Conservation (phyloP, 2,888 invertebrate species). For the Diarsia brunnea region DNA sequence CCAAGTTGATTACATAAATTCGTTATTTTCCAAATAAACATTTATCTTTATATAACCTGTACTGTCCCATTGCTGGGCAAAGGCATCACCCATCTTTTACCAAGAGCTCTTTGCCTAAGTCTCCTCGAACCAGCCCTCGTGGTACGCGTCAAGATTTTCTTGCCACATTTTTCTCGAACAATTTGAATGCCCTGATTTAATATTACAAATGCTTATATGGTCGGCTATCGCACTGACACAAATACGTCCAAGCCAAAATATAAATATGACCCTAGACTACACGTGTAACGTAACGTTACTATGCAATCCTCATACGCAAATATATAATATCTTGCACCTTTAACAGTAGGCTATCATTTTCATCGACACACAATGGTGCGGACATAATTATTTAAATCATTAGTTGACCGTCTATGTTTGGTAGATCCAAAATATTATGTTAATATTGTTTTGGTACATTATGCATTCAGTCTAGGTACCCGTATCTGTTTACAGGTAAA, state of each 20-base stretch:
- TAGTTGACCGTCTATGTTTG: conserved; percentile 15
- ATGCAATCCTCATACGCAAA: background rate
- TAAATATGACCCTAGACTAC: background rate
- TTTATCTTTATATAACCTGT: too few relatives aligned
- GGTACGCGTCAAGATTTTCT: too few relatives aligned
- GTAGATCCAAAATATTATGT: conserved; percentile 8
- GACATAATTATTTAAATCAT: conserved; percentile 40
- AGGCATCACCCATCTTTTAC: too few relatives aligned
- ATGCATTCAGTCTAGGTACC: conserved; percentile 12
- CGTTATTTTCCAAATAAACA: too few relatives aligned
- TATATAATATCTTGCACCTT: background rate
- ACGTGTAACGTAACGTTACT: background rate
- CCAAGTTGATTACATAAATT: background rate
- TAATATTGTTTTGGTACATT: conserved; percentile 13
- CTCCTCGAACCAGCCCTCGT: too few relatives aligned
- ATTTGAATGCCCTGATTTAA: too few relatives aligned
- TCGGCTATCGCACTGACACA: too few relatives aligned
- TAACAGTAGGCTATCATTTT: conserved; percentile 6
- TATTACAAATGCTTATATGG: background rate
- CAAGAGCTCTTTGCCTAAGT: too few relatives aligned
- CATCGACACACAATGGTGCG: conserved; percentile 19
- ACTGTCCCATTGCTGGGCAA: too few relatives aligned
- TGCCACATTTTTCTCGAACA: too few relatives aligned
- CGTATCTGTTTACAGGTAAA: background rate
- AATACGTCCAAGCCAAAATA: background rate